phyloP scores from a whole-genome alignment of 35 echinoderm and acorn worm species.

The Ophioderma brevispina region DNA sequence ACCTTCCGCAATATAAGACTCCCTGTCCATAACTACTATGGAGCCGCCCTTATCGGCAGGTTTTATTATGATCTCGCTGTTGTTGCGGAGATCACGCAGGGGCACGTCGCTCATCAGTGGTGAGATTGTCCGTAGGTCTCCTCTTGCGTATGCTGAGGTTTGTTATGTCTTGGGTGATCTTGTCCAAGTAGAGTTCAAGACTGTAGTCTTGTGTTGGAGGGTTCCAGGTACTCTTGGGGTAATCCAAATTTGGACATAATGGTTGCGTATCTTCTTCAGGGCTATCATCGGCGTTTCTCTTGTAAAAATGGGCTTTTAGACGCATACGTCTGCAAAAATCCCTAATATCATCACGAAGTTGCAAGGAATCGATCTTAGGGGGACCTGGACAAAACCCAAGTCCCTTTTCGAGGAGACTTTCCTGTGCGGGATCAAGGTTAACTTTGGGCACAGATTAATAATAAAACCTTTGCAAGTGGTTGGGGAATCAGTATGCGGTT shows the following conservation, averaged over 20 bases:
- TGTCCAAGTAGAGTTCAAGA: neutral
- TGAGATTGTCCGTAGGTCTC: neutral
- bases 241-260: neutral
- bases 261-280: neutral
- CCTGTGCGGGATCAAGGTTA: neutral
- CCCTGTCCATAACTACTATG: neutral
- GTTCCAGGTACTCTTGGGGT: neutral
- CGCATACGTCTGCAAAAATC: neutral
- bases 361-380: neutral
- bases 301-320: neutral
- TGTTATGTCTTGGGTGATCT: neutral
- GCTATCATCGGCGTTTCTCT: neutral
- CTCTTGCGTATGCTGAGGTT: neutral
- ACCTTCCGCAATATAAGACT: neutral
- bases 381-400: neutral
- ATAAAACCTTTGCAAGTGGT: too few relatives aligned
- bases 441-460: too few relatives aligned
- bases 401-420: neutral
- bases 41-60: constrained; percentile 1
- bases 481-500: too few relatives aligned
- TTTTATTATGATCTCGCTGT: constrained; percentile 4
- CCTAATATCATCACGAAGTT: neutral
- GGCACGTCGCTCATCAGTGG: neutral
- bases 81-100: neutral
- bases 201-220: neutral